Percentiles rank a stretch among this genome's conserved stretches.
Conservation (phyloP, 2,888 invertebrate genomes). For the Thecophora atra region DNA sequence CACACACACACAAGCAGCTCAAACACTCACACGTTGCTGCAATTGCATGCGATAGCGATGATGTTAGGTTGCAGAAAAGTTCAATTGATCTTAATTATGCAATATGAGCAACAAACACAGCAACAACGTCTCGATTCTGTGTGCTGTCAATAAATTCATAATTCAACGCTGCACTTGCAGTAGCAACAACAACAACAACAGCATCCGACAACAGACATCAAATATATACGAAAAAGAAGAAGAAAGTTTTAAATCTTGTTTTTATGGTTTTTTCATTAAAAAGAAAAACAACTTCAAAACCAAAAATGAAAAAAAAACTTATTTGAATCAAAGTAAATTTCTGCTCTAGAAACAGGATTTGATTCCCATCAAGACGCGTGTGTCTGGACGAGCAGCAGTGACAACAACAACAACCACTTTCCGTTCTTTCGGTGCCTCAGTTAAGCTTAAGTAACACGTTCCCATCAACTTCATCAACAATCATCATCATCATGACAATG, state of each 20-base stretch:
- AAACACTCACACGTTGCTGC: not conserved
- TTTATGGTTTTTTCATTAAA: constrained; percentile 12
- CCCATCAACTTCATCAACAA: constrained; percentile 38
- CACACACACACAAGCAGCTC: not conserved
- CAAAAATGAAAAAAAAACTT: constrained; percentile 36
- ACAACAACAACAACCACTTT: constrained; percentile 8
- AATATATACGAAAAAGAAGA: constrained; percentile 21
- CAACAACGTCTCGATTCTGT: constrained; percentile 41
- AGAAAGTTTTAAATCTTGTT: constrained; percentile 3
- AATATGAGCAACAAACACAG: constrained; percentile 38
- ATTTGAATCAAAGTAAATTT: constrained; percentile 35
- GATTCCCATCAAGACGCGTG: constrained; percentile 49
- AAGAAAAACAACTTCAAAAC: constrained; percentile 10
- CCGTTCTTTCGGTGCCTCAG: constrained; percentile 38
- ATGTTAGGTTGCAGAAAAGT: constrained; percentile 18
- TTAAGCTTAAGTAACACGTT: constrained; percentile 34
- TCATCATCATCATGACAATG: constrained; percentile 35
- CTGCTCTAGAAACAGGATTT: constrained; percentile 46
- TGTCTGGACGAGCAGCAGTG: constrained; percentile 11
- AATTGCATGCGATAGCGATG: not conserved
- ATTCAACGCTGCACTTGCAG: constrained; percentile 43
- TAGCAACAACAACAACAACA: constrained; percentile 14
- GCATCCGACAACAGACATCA: constrained; percentile 26
- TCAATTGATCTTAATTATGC: constrained; percentile 54
- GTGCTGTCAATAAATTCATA: constrained; percentile 51